Evolutionary conservation across 2,797 vertebrate species (phyloP), one percentile per base, ranked within the genome.

Genomic region (Helicolenus hilgendorfi): DNA sequence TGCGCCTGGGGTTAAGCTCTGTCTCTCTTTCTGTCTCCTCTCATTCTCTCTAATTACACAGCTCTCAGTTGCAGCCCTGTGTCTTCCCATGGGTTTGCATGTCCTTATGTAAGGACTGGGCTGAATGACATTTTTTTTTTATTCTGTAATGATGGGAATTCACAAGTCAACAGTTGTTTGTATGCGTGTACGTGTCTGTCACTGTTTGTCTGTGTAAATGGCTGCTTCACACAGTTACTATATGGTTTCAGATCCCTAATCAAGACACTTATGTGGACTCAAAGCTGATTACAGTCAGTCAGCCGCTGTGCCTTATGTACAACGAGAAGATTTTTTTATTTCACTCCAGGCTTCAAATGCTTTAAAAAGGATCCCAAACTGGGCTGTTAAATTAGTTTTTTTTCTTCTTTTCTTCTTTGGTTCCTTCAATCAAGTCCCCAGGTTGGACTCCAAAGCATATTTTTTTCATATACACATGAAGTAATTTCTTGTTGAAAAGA

Each of bases 401-500:
- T 65, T 56, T 36, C 20, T 22, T 7, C 31, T 79, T 88, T 90
- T 86, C 63, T 77, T 83, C 58, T 80, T 62, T 84, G 56, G 45
- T 76, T 20, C 79, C 77, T 81, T 93, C 80, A 87, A 87, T 92
- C 83, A 90, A 78, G 62, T 62, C 68, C 41, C 77, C 8, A 70
- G 83, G 87, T 91, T 86, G 31, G 27, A 90, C 85, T 85, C 59
- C 11, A 81, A 79, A 86, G 89, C 59, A 79, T 89, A 85, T 88
- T 92, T 85, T 77, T 80, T 86, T 74, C 73, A 80, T 60, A 45
- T 55, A 27, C 41, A 65, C 13, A 3, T 75, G 64, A 88, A 88
- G 79, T 90, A 87, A 93, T 96, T 94, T 92, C 70, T 84, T 84
- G 68, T 90, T 93, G 83, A 94, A 96, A 94, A 85, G 75, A 89